A percentile compares a stretch with the other conserved stretches of the same genome.
Conservation (phyloP, 1,140 invertebrate species). For the Theocolax elegans region DNA sequence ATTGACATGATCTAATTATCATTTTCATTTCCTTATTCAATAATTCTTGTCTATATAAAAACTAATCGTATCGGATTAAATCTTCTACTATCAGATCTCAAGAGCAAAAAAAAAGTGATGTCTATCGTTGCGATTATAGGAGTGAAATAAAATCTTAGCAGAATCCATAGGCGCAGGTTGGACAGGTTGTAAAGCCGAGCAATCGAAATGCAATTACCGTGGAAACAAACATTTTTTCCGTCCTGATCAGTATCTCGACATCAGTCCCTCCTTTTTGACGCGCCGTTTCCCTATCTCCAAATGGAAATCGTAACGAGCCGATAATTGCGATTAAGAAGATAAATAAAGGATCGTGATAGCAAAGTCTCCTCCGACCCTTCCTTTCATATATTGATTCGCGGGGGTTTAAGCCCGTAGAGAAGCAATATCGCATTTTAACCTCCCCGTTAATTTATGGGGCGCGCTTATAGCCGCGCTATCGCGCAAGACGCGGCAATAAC, state of each 20-base stretch:
- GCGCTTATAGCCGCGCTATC: slow-evolving; percentile 40
- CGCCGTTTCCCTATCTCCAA: background rate
- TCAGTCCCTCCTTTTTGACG: background rate
- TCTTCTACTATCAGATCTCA: too few species aligned
- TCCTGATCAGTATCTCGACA: background rate
- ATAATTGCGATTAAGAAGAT: slow-evolving; percentile 35
- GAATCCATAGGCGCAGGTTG: too few species aligned
- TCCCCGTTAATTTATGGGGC: slow-evolving; percentile 32
- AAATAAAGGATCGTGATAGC: slow-evolving; percentile 23
- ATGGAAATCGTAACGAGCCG: slow-evolving; percentile 33
- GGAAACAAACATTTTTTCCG: background rate
- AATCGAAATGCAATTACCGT: background rate
- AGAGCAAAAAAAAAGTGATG: too few species aligned
- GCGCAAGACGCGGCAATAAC: slow-evolving; percentile 55
- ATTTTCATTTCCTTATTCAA: too few species aligned
- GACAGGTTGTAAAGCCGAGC: background rate
- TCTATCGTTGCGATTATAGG: too few species aligned
- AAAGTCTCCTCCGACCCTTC: background rate
- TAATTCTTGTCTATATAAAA: too few species aligned
- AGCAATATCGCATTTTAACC: slow-evolving; percentile 40
- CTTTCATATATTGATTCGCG: slow-evolving; percentile 19
- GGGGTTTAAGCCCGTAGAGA: background rate
- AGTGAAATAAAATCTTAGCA: too few species aligned
- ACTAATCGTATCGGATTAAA: too few species aligned
- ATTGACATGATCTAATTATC: too few species aligned